A percentile compares a stretch with the other conserved stretches of the same genome.
Conservation (phyloP, 2,888 invertebrate species). For the Acrobasis repandana region DNA sequence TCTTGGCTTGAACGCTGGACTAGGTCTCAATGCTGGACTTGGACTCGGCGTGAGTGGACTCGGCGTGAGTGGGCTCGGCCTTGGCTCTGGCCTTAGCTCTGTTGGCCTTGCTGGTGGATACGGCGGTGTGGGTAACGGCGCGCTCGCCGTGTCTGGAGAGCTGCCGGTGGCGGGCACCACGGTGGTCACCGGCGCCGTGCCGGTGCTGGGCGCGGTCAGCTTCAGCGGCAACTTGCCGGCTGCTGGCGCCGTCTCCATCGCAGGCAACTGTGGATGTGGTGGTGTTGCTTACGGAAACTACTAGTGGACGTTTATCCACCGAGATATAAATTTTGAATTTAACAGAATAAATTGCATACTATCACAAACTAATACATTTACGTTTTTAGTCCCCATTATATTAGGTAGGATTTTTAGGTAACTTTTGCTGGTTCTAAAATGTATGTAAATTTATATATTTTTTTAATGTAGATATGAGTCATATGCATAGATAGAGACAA, state of each 20-base stretch:
- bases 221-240: slow-evolving; percentile 52
- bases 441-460: too few relatives aligned
- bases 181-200: slow-evolving; percentile 46
- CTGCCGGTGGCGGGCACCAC: slow-evolving; percentile 38
- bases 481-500: too few relatives aligned
- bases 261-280: slow-evolving; percentile 49
- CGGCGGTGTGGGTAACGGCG: slow-evolving; percentile 27
- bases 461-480: too few relatives aligned
- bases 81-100: too few relatives aligned
- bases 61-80: neutral
- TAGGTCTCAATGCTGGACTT: slow-evolving; percentile 9
- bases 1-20: slow-evolving; percentile 11
- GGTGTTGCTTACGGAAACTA: slow-evolving; percentile 29
- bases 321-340: neutral
- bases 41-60: neutral
- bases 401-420: too few relatives aligned
- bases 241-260: slow-evolving; percentile 49
- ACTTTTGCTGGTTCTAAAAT: too few relatives aligned
- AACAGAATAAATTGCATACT: too few relatives aligned
- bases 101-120: slow-evolving; percentile 28
- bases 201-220: slow-evolving; percentile 49
- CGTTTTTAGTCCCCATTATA: too few relatives aligned
- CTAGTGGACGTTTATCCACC: neutral
- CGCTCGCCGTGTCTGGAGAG: slow-evolving; percentile 25
- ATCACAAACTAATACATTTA: too few relatives aligned